Conservation (phyloP, 1,140 invertebrate species). For the Calosoma granatense region DNA sequence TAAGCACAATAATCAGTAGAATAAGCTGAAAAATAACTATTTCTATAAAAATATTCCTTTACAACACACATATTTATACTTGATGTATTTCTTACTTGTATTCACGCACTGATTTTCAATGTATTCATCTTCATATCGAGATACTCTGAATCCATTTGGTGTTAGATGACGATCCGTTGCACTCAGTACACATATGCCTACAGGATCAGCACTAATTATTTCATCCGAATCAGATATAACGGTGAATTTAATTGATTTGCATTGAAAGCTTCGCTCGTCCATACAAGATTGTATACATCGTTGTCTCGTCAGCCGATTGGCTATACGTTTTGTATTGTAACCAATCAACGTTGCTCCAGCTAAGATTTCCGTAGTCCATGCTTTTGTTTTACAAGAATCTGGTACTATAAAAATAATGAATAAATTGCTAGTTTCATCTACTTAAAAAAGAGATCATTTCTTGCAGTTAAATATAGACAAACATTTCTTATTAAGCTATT, state of each 20-base stretch:
- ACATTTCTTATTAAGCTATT: too few relatives aligned
- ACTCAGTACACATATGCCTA: constrained; percentile 47
- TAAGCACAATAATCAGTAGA: constrained; percentile 28
- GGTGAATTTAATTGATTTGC: constrained; percentile 38
- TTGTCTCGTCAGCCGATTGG: constrained; percentile 33
- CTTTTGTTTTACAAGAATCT: constrained; percentile 30
- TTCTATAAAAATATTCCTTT: constrained; percentile 1
- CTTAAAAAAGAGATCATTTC: neutral
- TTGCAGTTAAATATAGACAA: neutral
- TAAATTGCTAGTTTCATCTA: neutral
- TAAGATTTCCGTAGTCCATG: constrained; percentile 39
- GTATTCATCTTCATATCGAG: constrained; percentile 50
- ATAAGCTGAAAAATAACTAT: constrained; percentile 15
- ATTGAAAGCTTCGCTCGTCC: constrained; percentile 35
- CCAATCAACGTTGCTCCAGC: constrained; percentile 38
- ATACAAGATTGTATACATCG: constrained; percentile 40
- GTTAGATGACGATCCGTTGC: constrained; percentile 47
- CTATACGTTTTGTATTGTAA: constrained; percentile 37
- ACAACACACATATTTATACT: constrained; percentile 2
- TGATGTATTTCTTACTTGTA: constrained; percentile 1
- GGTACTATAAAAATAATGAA: constrained; percentile 25
- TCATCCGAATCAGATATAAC: constrained; percentile 32
- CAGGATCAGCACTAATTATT: constrained; percentile 21
- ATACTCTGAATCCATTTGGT: constrained; percentile 48
- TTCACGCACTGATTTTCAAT: constrained; percentile 49